Conservation (phyloP, 2,888 invertebrate species). For the Kuschelorhynchus macadamiae region DNA sequence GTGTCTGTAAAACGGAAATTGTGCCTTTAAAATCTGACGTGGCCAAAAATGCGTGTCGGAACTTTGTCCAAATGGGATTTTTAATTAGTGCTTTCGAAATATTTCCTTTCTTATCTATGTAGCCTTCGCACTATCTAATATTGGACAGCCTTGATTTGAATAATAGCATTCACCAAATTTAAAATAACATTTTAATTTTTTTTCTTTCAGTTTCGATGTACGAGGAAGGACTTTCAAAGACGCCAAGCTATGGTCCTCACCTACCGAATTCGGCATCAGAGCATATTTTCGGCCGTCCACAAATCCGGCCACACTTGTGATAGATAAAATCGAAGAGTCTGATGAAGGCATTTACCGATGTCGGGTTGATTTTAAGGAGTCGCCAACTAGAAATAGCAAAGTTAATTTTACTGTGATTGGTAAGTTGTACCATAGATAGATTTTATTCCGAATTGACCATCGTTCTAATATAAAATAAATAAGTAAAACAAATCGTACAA, state of each 20-base stretch:
- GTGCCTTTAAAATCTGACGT: no score
- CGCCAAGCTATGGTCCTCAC: slow-evolving; percentile 74
- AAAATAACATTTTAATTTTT: slow-evolving; percentile 43
- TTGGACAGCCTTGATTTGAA: no score
- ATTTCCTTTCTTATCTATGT: no score
- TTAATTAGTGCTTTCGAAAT: no score
- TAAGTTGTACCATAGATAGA: slow-evolving; percentile 72
- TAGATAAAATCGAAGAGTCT: slow-evolving; percentile 72
- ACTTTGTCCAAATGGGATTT: no score
- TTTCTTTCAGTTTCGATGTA: slow-evolving; percentile 73
- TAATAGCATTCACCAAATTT: no score
- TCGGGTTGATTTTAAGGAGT: slow-evolving; percentile 82
- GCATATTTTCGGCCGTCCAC: slow-evolving; percentile 73
- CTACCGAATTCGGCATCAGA: slow-evolving; percentile 71
- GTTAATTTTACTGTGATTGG: slow-evolving; percentile 83
- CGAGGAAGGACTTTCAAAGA: slow-evolving; percentile 72
- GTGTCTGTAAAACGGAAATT: no score
- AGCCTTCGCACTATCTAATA: no score
- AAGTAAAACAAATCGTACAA: no score
- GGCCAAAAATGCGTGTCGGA: no score
- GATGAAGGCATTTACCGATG: slow-evolving; percentile 82
- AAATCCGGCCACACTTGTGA: slow-evolving; percentile 73
- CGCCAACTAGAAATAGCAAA: slow-evolving; percentile 80
- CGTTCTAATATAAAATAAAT: no score
- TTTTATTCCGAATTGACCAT: no score